Conservation (phyloP, 2,113 vertebrate species). For the Himantopus leucocephalus region DNA sequence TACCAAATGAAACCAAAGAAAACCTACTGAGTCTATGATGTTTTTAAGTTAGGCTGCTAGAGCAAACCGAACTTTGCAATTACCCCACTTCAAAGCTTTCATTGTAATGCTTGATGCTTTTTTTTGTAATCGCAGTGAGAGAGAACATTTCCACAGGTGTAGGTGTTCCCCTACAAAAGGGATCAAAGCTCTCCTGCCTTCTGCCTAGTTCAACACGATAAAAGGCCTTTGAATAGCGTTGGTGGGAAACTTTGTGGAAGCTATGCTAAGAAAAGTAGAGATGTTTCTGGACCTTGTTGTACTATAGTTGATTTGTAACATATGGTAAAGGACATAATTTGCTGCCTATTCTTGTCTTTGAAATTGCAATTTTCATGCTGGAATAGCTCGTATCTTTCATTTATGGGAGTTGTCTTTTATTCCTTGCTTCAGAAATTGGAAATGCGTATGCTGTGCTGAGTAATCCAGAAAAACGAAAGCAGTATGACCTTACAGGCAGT, state of each 20-base stretch:
- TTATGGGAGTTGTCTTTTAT: slow-evolving; percentile 1
- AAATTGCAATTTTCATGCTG: not conserved
- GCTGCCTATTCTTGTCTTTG: not conserved
- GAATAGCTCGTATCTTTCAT: not conserved
- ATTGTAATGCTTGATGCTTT: not conserved
- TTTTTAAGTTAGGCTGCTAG: not conserved
- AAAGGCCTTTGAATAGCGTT: not conserved
- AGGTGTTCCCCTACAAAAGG: slow-evolving; percentile 4
- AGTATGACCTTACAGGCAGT: slow-evolving; percentile 91
- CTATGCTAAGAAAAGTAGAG: not conserved
- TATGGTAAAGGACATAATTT: not conserved
- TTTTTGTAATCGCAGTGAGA: not conserved
- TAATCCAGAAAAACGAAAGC: slow-evolving; percentile 90
- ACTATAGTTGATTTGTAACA: not conserved
- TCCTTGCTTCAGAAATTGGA: slow-evolving; percentile 87
- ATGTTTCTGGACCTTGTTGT: not conserved
- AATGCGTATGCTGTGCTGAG: slow-evolving; percentile 95
- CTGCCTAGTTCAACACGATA: not conserved
- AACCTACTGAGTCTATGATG: not conserved
- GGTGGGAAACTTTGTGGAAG: not conserved
- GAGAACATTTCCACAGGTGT: slow-evolving; percentile 4
- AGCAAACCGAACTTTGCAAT: not conserved
- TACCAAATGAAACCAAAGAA: not conserved
- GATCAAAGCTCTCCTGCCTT: not conserved
- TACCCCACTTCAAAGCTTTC: not conserved